Evolutionary conservation across 2,888 invertebrate species (phyloP).

Genomic region (Dicyrtoma fusca): DNA sequence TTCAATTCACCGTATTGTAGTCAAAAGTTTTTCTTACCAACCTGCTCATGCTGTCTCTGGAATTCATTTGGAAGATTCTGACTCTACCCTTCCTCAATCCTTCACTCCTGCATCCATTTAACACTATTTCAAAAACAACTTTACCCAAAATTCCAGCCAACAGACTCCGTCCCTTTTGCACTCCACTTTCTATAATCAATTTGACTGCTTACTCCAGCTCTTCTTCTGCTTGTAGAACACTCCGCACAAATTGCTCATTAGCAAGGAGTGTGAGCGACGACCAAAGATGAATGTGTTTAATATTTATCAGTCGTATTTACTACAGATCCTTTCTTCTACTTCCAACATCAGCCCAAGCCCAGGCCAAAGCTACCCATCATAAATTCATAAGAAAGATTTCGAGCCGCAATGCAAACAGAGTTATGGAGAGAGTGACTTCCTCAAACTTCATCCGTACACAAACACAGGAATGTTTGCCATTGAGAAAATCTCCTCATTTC

Average conservation of each 20-base stretch:
- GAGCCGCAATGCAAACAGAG: conserved; percentile 1
- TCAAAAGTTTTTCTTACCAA: background rate
- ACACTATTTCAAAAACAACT: too few relatives aligned
- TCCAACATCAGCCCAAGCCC: background rate
- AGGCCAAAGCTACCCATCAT: conserved; percentile 7
- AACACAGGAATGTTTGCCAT: conserved; percentile 25
- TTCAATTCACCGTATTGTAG: background rate
- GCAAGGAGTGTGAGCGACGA: conserved; percentile 23
- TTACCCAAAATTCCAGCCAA: background rate
- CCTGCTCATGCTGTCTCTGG: conserved; percentile 5
- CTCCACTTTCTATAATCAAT: background rate
- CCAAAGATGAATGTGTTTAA: conserved; percentile 35
- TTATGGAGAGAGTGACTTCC: background rate
- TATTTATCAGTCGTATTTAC: conserved; percentile 33
- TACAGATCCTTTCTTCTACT: background rate
- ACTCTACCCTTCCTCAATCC: background rate
- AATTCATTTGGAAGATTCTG: background rate
- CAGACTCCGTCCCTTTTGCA: background rate
- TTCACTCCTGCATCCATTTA: background rate
- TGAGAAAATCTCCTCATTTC: conserved; percentile 37
- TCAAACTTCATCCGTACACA: conserved; percentile 15
- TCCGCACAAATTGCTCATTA: conserved; percentile 34
- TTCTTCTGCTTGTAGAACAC: background rate
- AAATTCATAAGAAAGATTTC: conserved; percentile 28
- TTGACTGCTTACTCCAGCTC: background rate